phyloP scores from a whole-genome alignment of 2,797 vertebrate genomes.

The Microctenopoma stevenorrisi region DNA sequence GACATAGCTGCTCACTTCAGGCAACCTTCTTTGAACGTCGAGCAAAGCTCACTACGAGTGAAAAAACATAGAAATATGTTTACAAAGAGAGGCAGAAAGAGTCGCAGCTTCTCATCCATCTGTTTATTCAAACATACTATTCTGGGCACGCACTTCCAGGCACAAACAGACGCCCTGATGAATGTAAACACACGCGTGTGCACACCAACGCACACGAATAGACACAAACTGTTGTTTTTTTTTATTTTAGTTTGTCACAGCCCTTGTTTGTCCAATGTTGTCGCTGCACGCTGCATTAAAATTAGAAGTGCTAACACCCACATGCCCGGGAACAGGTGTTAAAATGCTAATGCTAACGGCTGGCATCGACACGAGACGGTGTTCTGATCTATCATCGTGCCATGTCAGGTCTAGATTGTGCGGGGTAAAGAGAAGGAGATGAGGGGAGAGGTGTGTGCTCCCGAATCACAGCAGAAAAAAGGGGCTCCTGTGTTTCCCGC shows the following conservation, averaged over 20 bases:
- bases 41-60: conserved; percentile 40
- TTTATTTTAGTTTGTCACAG: conserved; percentile 22
- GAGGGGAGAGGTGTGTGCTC: conserved; percentile 30
- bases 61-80: conserved; percentile 11
- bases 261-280: conserved; percentile 46
- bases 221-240: conserved; percentile 2
- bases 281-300: conserved; percentile 33
- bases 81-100: conserved; percentile 23
- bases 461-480: conserved; percentile 40
- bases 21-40: conserved; percentile 40
- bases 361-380: conserved; percentile 29
- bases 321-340: conserved; percentile 55
- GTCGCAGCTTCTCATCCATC: conserved; percentile 57
- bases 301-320: conserved; percentile 43
- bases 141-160: conserved; percentile 59
- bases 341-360: conserved; percentile 56
- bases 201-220: conserved; percentile 4
- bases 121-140: conserved; percentile 60
- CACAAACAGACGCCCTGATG: conserved; percentile 54
- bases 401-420: conserved; percentile 16
- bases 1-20: conserved; percentile 18
- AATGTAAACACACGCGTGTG: conserved; percentile 48
- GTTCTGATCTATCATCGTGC: conserved; percentile 24
- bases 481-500: conserved; percentile 16
- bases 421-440: conserved; percentile 19